Percentiles rank a stretch among this genome's conserved stretches.
phyloP scores from a whole-genome alignment of 1,140 invertebrate species.

The Phymastichus coffea region DNA sequence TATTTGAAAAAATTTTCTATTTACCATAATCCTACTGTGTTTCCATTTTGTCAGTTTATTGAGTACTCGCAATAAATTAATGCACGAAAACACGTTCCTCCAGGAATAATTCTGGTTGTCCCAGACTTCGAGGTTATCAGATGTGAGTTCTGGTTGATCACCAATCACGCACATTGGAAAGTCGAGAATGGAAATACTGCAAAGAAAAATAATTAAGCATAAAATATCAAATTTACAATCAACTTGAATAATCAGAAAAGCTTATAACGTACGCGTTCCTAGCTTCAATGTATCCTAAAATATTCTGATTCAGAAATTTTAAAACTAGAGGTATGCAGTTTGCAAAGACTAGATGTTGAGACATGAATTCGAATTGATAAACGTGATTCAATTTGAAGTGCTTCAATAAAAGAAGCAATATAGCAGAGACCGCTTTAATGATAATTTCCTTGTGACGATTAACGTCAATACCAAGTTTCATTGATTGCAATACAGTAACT shows the following conservation, averaged over 20 bases:
- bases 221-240: background rate
- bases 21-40: slow-evolving; percentile 95
- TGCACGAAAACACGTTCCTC: slow-evolving; percentile 98
- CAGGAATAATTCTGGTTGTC: slow-evolving; percentile 89
- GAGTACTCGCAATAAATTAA: slow-evolving; percentile 93
- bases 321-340: slow-evolving; percentile 98
- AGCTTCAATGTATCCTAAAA: slow-evolving; percentile 90
- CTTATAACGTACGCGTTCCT: slow-evolving; percentile 82
- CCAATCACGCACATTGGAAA: slow-evolving; percentile 96
- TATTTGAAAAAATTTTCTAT: slow-evolving; percentile 22
- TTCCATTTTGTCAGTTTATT: slow-evolving; percentile 99
- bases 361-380: slow-evolving; percentile 99
- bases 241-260: background rate
- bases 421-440: slow-evolving; percentile 95
- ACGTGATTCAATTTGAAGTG: slow-evolving; percentile 99
- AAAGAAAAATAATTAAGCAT: slow-evolving; percentile 33
- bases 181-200: slow-evolving; percentile 87
- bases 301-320: slow-evolving; percentile 99
- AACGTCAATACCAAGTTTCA: slow-evolving; percentile 95
- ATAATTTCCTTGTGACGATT: slow-evolving; percentile 99
- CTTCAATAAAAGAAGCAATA: slow-evolving; percentile 90
- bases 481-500: slow-evolving; percentile 94
- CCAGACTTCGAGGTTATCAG: slow-evolving; percentile 89
- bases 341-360: slow-evolving; percentile 97
- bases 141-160: slow-evolving; percentile 90